Percentiles rank a stretch among this genome's conserved stretches.
Conservation (phyloP, 1,140 invertebrate species). For the Anagrus nilaparvatae region DNA sequence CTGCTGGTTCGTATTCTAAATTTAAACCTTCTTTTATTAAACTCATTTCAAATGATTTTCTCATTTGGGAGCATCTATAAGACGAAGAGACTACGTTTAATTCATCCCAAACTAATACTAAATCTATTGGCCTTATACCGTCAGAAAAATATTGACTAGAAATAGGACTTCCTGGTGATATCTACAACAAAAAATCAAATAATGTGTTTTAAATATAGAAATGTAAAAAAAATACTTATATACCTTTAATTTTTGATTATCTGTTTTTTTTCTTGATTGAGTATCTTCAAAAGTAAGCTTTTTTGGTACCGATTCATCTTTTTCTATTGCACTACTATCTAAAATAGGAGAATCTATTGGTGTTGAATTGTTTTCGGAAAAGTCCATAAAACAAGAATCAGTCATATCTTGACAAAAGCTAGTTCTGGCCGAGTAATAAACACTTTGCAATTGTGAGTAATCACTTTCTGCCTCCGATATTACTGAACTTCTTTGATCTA, state of each 20-base stretch:
- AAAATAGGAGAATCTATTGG: no score
- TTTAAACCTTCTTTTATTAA: conserved; percentile 57
- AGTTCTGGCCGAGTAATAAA: conserved; percentile 8
- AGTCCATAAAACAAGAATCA: not conserved
- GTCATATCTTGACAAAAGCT: conserved; percentile 8
- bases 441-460: conserved; percentile 9
- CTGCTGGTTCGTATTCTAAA: conserved; percentile 51
- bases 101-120: conserved; percentile 64
- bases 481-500: not conserved
- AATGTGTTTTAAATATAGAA: no score
- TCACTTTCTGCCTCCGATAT: conserved; percentile 1
- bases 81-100: conserved; percentile 28
- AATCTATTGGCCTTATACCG: conserved; percentile 60
- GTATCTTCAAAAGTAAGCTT: no score
- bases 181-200: no score
- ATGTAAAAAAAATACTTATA: no score
- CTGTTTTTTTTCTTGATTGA: no score
- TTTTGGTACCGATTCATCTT: no score
- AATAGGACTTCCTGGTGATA: no score
- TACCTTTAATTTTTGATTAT: no score
- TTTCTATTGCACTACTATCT: no score
- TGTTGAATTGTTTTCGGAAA: conserved; percentile 11
- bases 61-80: conserved; percentile 18
- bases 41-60: conserved; percentile 54
- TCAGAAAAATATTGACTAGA: conserved; percentile 53